A percentile compares a stretch with the other conserved stretches of the same genome.
Conservation (phyloP, 1,140 invertebrate species). For the Aphelenchoides avenae region DNA sequence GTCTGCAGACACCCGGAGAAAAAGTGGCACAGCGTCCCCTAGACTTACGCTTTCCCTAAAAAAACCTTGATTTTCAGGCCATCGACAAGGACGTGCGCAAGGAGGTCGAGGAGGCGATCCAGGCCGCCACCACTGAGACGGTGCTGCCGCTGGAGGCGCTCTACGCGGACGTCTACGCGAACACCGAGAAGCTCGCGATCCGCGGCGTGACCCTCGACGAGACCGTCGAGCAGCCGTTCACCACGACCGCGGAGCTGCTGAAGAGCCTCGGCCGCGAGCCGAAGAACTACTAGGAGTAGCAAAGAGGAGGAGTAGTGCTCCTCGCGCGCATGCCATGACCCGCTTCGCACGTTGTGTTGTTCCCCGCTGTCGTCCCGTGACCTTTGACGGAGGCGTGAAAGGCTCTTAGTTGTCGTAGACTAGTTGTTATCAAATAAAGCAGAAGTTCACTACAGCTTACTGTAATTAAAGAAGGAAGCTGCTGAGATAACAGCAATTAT, state of each 20-base stretch:
- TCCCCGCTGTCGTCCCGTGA: no score
- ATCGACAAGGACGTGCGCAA: slow-evolving; percentile 77
- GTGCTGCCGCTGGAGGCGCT: slow-evolving; percentile 79
- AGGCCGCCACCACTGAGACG: slow-evolving; percentile 72
- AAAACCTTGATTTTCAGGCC: slow-evolving; percentile 63
- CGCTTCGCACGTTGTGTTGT: no score
- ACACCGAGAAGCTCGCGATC: slow-evolving; percentile 68
- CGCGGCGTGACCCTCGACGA: slow-evolving; percentile 65
- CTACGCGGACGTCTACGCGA: slow-evolving; percentile 77
- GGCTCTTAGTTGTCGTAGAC: no score
- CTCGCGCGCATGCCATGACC: no score
- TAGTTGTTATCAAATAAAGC: no score
- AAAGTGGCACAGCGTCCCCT: neutral
- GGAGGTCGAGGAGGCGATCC: slow-evolving; percentile 77
- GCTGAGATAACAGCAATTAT: no score
- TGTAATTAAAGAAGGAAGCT: no score
- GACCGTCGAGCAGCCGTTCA: slow-evolving; percentile 44
- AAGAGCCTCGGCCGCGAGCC: slow-evolving; percentile 27
- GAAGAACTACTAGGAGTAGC: slow-evolving; percentile 27
- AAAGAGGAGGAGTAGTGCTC: no score
- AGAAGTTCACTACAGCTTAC: no score
- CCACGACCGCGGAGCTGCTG: slow-evolving; percentile 49
- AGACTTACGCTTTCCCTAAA: neutral
- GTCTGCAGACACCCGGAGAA: no score
- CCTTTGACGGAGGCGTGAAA: no score